Evolutionary conservation across 2,888 invertebrate species (phyloP).

Genomic region (Apotomis turbidana): DNA sequence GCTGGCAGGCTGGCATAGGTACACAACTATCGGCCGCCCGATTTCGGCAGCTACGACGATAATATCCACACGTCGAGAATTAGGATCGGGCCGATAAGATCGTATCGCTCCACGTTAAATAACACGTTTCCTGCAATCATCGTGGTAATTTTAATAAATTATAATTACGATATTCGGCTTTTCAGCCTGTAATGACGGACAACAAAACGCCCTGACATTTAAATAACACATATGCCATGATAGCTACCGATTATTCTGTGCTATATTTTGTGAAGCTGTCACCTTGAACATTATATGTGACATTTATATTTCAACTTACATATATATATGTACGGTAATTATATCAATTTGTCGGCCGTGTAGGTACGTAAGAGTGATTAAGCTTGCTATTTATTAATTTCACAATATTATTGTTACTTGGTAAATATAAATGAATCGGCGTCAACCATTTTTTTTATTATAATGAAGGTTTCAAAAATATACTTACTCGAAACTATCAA

Average conservation of each 20-base stretch:
- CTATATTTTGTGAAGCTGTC: conserved; percentile 19
- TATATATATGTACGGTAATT: background rate
- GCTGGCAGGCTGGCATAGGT: conserved; percentile 53
- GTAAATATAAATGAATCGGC: no score
- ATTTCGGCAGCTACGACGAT: conserved; percentile 78
- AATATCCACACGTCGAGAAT: conserved; percentile 82
- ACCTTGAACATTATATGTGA: conserved; percentile 28
- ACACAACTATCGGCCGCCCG: conserved; percentile 58
- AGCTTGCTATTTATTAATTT: no score
- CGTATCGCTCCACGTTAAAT: conserved; percentile 79
- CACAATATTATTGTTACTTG: no score
- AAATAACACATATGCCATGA: conserved; percentile 57
- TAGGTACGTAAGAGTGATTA: background rate
- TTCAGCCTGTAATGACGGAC: conserved; percentile 67
- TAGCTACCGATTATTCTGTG: conserved; percentile 26
- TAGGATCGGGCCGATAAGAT: conserved; percentile 80
- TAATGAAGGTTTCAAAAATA: no score
- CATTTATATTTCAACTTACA: conserved; percentile 2
- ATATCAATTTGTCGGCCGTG: background rate
- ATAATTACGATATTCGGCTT: conserved; percentile 79
- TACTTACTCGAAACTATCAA: no score
- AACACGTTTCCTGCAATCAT: conserved; percentile 83
- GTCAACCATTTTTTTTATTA: no score
- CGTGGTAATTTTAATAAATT: conserved; percentile 79
- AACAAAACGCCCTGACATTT: conserved; percentile 58